These are phyloP conservation scores for Ifrita kowaldi DNA, from an alignment of 2,113 vertebrate species.

Conservation along the genomic window DNA sequence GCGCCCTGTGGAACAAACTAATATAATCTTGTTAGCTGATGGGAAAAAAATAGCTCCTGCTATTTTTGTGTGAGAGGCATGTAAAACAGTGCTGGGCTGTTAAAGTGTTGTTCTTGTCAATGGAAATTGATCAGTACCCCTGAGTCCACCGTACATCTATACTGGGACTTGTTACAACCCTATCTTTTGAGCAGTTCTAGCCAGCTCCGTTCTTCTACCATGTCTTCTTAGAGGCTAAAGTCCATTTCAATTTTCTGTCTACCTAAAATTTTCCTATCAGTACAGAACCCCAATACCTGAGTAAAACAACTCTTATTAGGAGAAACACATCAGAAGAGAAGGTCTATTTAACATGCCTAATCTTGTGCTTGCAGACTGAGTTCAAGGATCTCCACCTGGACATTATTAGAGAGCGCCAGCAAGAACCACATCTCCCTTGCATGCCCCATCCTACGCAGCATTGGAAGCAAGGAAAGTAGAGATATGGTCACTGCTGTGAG, in stretches of 20 bases:
- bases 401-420: background rate
- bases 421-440: background rate
- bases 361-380: background rate
- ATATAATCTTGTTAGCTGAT: background rate
- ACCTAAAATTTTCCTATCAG: background rate
- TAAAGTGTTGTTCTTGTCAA: background rate
- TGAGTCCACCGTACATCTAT: background rate
- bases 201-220: background rate
- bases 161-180: background rate
- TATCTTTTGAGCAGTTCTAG: background rate
- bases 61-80: background rate
- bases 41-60: background rate
- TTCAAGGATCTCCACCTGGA: background rate
- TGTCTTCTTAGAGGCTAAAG: background rate
- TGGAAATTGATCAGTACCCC: background rate
- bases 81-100: background rate
- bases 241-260: background rate
- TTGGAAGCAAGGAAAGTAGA: background rate
- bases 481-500: background rate
- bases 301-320: background rate
- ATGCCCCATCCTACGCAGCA: fast-evolving
- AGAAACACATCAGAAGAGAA: background rate
- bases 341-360: background rate
- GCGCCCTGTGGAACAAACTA: background rate
- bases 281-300: background rate